Evolutionary conservation across 2,113 vertebrate species (phyloP).

Genomic region (Nesogale talazaci): DNA sequence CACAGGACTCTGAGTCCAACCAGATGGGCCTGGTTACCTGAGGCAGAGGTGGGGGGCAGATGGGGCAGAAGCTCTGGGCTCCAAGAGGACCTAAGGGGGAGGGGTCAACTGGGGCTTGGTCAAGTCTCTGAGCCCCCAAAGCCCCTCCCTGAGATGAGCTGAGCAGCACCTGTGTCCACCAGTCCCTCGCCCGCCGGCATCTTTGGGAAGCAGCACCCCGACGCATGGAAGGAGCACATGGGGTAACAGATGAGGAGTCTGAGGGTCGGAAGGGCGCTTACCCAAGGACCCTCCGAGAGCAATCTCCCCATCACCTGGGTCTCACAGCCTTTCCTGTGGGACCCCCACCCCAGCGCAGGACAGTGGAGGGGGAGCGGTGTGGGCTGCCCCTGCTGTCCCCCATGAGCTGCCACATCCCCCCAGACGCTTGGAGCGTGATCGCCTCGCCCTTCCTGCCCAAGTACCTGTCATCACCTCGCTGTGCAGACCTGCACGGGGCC

Average conservation of each 20-base stretch:
- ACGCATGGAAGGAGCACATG: neutral
- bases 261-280: neutral
- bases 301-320: neutral
- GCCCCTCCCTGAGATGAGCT: too few relatives aligned
- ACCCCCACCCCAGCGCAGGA: too few relatives aligned
- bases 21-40: neutral
- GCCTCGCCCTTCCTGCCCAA: conserved; percentile 97
- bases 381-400: too few relatives aligned
- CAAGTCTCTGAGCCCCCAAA: too few relatives aligned
- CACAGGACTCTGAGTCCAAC: neutral
- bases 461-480: conserved; percentile 95
- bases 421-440: conserved; percentile 94
- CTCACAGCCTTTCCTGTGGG: neutral
- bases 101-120: rapidly evolving
- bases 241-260: neutral
- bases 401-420: neutral
- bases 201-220: neutral
- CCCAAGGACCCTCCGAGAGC: neutral
- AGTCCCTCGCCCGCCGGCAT: too few relatives aligned
- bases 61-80: neutral
- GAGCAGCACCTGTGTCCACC: too few relatives aligned
- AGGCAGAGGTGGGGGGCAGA: neutral
- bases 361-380: too few relatives aligned
- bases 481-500: conserved; percentile 89
- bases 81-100: neutral